Evolutionary conservation across 2,888 invertebrate genomes (phyloP).

Genomic region (Amphipyra tragopoginis): DNA sequence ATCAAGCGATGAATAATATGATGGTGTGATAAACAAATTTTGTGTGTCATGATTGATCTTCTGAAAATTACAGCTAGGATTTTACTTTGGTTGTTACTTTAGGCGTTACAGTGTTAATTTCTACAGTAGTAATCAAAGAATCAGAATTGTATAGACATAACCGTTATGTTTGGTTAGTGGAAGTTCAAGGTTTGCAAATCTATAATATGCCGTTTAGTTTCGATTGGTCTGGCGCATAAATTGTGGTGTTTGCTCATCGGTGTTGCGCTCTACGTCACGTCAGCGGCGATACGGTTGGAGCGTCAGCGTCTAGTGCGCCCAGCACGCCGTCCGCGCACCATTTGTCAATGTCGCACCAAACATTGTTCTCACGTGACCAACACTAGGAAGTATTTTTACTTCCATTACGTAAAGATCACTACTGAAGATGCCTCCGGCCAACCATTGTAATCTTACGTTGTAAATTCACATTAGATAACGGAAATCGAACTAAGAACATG

Average conservation of each 20-base stretch:
- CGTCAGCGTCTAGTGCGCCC: conserved; percentile 34
- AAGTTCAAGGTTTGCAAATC: conserved; percentile 65
- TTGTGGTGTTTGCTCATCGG: conserved; percentile 66
- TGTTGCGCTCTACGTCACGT: conserved; percentile 25
- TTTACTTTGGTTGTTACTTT: conserved; percentile 32
- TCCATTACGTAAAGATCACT: conserved; percentile 80
- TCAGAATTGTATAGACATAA: conserved; percentile 44
- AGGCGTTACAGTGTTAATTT: conserved; percentile 32
- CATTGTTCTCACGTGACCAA: conserved; percentile 79
- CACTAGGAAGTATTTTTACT: conserved; percentile 82
- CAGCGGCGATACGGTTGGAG: conserved; percentile 33
- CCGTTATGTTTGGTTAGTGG: conserved; percentile 55
- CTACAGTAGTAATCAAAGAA: conserved; percentile 39
- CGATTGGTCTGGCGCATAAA: conserved; percentile 58
- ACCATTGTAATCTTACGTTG: conserved; percentile 77
- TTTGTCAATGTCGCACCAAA: conserved; percentile 79
- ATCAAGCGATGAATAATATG: conserved; percentile 63
- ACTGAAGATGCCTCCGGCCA: conserved; percentile 71
- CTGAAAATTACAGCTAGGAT: conserved; percentile 38
- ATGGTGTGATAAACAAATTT: conserved; percentile 59
- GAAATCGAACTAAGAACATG: conserved; percentile 76
- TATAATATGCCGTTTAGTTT: conserved; percentile 65
- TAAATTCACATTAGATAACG: conserved; percentile 85
- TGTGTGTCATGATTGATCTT: conserved; percentile 58
- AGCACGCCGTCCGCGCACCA: conserved; percentile 68